Evolutionary conservation across 2,113 vertebrate genomes (phyloP).

Genomic region (Pseudorectes ferrugineus): DNA sequence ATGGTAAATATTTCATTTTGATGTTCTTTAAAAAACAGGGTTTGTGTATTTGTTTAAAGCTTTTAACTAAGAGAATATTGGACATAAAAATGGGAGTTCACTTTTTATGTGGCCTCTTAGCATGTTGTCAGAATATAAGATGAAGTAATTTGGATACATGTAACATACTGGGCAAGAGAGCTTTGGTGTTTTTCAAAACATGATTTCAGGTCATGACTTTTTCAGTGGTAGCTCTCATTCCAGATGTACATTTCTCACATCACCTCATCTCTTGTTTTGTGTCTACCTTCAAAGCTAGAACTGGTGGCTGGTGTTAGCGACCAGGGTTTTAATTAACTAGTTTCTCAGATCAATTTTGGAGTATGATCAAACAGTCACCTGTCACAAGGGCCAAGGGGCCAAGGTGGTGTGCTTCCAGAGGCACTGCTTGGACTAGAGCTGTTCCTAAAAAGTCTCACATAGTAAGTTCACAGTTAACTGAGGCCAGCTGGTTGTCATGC

Average conservation of each 20-base stretch:
- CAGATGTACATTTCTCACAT: not conserved
- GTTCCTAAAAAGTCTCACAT: not conserved
- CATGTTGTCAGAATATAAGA: not conserved
- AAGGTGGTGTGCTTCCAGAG: not conserved
- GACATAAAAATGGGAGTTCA: not conserved
- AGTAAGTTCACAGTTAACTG: not conserved
- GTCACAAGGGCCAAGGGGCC: not conserved
- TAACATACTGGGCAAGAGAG: not conserved
- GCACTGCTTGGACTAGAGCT: not conserved
- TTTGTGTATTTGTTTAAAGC: not conserved
- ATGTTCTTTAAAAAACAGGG: not conserved
- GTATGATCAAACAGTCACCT: not conserved
- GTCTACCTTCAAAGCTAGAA: not conserved
- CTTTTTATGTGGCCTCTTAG: not conserved
- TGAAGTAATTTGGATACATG: not conserved
- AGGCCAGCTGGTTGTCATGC: not conserved
- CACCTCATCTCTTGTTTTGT: not conserved
- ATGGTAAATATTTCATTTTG: not conserved
- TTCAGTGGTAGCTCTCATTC: not conserved
- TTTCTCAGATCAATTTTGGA: not conserved
- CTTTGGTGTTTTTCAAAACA: not conserved
- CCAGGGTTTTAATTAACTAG: not conserved
- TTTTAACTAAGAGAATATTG: not conserved
- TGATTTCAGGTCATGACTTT: rapidly evolving
- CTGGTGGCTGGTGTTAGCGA: not conserved